A percentile compares a stretch with the other conserved stretches of the same genome.
phyloP scores from a whole-genome alignment of 2,797 vertebrate species.

The Denticeps clupeoides region DNA sequence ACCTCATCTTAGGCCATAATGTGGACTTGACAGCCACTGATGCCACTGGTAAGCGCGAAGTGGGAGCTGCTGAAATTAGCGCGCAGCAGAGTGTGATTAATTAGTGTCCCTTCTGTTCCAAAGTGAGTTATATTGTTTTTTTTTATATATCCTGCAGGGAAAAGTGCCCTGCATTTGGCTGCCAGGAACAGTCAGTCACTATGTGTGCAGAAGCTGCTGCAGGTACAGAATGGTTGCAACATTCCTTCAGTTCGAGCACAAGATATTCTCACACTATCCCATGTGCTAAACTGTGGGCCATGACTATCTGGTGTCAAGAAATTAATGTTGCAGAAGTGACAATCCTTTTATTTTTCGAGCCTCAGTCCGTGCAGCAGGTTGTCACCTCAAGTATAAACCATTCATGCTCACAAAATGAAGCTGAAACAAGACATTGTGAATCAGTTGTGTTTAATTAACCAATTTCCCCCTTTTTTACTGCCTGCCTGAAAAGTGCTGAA shows the following conservation, averaged over 20 bases:
- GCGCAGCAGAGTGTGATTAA: not conserved
- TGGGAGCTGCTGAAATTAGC: not conserved
- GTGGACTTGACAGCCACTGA: slow-evolving; percentile 79
- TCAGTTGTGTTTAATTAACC: no score
- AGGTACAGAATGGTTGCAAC: slow-evolving; percentile 58
- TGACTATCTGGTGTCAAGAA: no score
- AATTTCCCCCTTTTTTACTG: no score
- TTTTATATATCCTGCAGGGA: slow-evolving; percentile 57
- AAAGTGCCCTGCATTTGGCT: slow-evolving; percentile 85
- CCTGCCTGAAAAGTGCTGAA: no score
- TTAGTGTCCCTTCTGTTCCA: not conserved
- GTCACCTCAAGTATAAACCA: no score
- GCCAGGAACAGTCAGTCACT: slow-evolving; percentile 82
- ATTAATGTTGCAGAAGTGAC: no score
- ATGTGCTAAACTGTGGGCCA: no score
- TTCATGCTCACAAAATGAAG: no score
- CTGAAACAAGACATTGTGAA: no score
- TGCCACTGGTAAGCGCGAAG: slow-evolving; percentile 63
- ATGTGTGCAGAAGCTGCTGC: slow-evolving; percentile 89
- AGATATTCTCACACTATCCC: not conserved
- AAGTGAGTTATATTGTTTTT: not conserved
- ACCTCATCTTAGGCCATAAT: slow-evolving; percentile 73
- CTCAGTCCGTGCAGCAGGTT: no score
- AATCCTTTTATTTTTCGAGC: slow-evolving; percentile 38
- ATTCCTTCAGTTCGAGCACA: not conserved